Conservation (phyloP, 2,888 invertebrate genomes). For the Acleris sparsana region DNA sequence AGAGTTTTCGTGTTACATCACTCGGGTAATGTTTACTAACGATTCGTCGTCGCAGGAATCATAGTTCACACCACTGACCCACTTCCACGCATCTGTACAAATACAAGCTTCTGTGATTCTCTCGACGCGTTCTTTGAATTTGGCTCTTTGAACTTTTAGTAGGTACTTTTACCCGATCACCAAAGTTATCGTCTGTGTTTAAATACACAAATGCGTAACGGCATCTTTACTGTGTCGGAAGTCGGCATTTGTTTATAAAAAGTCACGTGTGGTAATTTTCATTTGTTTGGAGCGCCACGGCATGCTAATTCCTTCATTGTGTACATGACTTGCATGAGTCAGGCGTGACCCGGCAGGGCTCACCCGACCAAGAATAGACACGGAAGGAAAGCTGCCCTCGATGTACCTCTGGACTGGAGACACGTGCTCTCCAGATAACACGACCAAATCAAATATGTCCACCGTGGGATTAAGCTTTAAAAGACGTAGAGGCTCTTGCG, state of each 20-base stretch:
- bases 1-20: slow-evolving; percentile 49
- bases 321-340: slow-evolving; percentile 72
- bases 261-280: slow-evolving; percentile 48
- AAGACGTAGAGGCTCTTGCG: slow-evolving; percentile 55
- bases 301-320: slow-evolving; percentile 71
- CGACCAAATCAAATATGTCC: slow-evolving; percentile 45
- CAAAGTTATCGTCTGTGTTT: slow-evolving; percentile 4
- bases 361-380: slow-evolving; percentile 70
- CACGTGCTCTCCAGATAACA: slow-evolving; percentile 65
- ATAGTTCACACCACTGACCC: slow-evolving; percentile 75
- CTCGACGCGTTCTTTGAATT: slow-evolving; percentile 42
- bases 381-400: slow-evolving; percentile 78
- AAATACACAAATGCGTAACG: slow-evolving; percentile 23
- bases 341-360: slow-evolving; percentile 70
- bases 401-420: slow-evolving; percentile 59
- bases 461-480: slow-evolving; percentile 20
- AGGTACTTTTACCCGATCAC: slow-evolving; percentile 14
- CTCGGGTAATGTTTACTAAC: slow-evolving; percentile 66
- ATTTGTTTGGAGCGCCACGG: slow-evolving; percentile 46
- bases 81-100: slow-evolving; percentile 69
- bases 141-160: slow-evolving; percentile 42
- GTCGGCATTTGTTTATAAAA: slow-evolving; percentile 45
- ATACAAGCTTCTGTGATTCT: slow-evolving; percentile 62
- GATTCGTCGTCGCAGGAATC: slow-evolving; percentile 36
- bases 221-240: slow-evolving; percentile 16